phyloP scores from a whole-genome alignment of 2,113 vertebrate genomes.

The Canis aureus region DNA sequence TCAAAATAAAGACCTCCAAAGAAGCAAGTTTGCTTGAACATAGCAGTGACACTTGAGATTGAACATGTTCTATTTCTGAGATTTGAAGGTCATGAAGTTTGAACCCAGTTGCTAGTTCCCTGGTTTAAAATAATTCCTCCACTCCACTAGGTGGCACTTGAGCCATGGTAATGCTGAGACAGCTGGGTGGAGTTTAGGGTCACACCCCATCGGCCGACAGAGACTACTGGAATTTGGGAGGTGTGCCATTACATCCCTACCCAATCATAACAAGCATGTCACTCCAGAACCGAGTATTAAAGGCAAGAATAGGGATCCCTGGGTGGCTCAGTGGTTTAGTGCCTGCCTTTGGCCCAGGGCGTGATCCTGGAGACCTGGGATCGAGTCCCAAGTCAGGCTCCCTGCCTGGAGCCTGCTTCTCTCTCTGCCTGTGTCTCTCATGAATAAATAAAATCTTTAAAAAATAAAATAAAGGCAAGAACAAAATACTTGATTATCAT shows the following conservation, averaged over 20 bases:
- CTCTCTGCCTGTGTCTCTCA: too few relatives aligned
- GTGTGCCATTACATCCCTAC: background rate
- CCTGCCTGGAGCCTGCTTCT: too few relatives aligned
- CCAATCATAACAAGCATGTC: background rate
- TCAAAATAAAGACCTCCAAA: background rate
- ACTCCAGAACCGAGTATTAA: background rate
- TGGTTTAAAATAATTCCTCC: background rate
- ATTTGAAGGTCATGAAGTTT: background rate
- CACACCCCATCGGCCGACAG: background rate
- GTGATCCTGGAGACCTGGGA: too few relatives aligned
- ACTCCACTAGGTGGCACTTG: slow-evolving; percentile 3
- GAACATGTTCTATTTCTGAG: background rate
- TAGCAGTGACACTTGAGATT: background rate
- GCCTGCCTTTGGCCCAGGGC: too few relatives aligned
- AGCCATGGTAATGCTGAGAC: background rate
- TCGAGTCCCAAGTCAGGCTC: too few relatives aligned
- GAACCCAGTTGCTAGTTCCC: background rate
- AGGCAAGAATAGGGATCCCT: background rate
- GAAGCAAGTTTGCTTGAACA: slow-evolving; percentile 23
- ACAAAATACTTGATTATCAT: background rate
- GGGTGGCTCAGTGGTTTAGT: too few relatives aligned
- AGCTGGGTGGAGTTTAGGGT: background rate
- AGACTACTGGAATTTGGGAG: background rate
- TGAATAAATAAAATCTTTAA: too few relatives aligned
- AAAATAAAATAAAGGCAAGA: background rate